Conservation (phyloP, 2,113 vertebrate species). For the Actenoides hombroni region DNA sequence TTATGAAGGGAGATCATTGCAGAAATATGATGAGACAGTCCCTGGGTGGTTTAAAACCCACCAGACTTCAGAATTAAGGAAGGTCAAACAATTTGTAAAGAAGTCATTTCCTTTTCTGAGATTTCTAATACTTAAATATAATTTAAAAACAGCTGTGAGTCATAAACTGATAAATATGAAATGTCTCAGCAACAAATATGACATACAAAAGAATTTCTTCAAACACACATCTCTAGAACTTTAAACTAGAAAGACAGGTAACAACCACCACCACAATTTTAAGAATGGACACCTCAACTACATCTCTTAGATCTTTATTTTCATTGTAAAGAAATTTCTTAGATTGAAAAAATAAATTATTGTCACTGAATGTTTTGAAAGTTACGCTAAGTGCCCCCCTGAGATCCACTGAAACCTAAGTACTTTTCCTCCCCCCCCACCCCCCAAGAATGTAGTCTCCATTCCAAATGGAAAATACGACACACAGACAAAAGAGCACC, state of each 20-base stretch:
- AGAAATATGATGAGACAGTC: not conserved
- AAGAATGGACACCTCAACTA: not conserved
- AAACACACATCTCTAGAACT: not conserved
- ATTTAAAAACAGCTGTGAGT: conserved; percentile 9
- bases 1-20: not conserved
- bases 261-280: not conserved
- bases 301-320: not conserved
- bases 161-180: not conserved
- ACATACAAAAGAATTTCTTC: not conserved
- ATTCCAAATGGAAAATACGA: not conserved
- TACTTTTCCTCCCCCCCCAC: rapidly evolving
- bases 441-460: not conserved
- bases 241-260: not conserved
- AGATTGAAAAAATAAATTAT: not conserved
- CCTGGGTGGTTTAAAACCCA: not conserved
- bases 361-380: not conserved
- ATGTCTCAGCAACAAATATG: not conserved
- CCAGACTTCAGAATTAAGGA: conserved; percentile 52
- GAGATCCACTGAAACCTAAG: not conserved
- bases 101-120: conserved; percentile 39
- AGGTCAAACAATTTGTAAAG: conserved; percentile 45
- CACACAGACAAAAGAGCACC: not conserved
- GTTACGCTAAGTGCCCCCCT: not conserved
- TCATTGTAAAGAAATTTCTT: not conserved
- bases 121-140: conserved; percentile 32